These are phyloP conservation scores for Rhadinocentrus ornatus DNA, from an alignment of 2,797 vertebrate genomes.

Conservation along the genomic window DNA sequence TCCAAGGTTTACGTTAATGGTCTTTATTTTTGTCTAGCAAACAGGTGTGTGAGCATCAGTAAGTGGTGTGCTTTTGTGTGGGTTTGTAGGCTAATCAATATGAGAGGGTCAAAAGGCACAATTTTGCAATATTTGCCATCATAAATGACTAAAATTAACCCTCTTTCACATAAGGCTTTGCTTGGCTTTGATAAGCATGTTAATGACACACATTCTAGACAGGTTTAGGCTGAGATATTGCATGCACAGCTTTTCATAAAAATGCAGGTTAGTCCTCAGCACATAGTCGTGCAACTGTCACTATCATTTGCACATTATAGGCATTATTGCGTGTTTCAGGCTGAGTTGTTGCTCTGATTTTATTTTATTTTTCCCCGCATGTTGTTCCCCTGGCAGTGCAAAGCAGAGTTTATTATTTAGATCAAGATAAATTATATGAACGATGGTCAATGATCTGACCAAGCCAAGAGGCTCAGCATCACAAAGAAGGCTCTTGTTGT, in stretches of 20 bases:
- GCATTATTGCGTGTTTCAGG: neutral
- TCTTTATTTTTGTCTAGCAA: slow-evolving; percentile 13
- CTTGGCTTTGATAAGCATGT: neutral
- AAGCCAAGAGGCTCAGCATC: slow-evolving; percentile 15
- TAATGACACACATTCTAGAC: slow-evolving; percentile 4
- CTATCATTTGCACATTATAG: slow-evolving; percentile 41
- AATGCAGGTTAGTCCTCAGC: slow-evolving; percentile 44
- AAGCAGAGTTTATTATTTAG: neutral
- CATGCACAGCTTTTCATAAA: slow-evolving; percentile 9
- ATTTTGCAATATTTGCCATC: neutral
- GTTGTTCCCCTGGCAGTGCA: neutral
- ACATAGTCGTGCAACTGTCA: slow-evolving; percentile 15
- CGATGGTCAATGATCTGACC: slow-evolving; percentile 2
- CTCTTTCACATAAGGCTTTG: neutral
- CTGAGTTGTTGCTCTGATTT: slow-evolving; percentile 13
- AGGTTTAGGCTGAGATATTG: slow-evolving; percentile 18
- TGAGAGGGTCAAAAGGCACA: neutral
- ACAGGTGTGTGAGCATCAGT: neutral
- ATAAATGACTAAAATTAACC: neutral
- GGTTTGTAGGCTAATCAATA: neutral
- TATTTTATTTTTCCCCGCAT: neutral
- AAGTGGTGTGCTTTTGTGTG: neutral
- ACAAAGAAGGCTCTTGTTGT: slow-evolving; percentile 45
- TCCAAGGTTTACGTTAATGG: slow-evolving; percentile 9
- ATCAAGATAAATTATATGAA: slow-evolving; percentile 1